A percentile compares a stretch with the other conserved stretches of the same genome.
Evolutionary conservation across 1,140 invertebrate species (phyloP).

Genomic region (Caenorhabditis briggsae): DNA sequence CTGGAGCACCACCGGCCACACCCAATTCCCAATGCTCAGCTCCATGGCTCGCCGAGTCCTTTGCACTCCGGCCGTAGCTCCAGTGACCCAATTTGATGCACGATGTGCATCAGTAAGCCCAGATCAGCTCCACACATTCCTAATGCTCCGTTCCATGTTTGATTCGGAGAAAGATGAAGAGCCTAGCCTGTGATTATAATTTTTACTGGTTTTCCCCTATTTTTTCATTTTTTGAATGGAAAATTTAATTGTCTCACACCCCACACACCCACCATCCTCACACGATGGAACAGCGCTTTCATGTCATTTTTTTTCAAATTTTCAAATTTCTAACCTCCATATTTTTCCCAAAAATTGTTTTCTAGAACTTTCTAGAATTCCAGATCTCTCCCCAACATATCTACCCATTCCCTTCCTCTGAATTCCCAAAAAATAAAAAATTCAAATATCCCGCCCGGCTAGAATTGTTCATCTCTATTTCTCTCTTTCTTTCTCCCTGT

Average conservation of each 20-base stretch:
- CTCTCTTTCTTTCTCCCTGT: too few relatives aligned
- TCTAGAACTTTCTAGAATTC: too few relatives aligned
- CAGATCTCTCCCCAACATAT: too few relatives aligned
- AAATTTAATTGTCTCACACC: neutral
- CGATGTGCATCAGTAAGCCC: conserved; percentile 50
- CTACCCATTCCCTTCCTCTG: too few relatives aligned
- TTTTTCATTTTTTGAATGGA: neutral
- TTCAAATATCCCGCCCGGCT: too few relatives aligned
- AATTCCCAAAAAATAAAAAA: too few relatives aligned
- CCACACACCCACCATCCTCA: neutral
- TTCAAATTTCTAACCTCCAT: too few relatives aligned
- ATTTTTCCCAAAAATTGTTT: too few relatives aligned
- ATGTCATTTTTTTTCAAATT: neutral
- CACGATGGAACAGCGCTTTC: conserved; percentile 25
- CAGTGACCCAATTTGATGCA: conserved; percentile 56
- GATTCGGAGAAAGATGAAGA: conserved; percentile 53
- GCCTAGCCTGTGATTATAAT: neutral
- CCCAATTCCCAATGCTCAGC: conserved; percentile 63
- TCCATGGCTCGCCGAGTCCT: conserved; percentile 59
- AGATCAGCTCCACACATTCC: conserved; percentile 64
- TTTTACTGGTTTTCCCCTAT: neutral
- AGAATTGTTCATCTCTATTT: too few relatives aligned
- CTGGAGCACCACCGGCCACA: conserved; percentile 63
- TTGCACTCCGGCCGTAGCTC: conserved; percentile 62
- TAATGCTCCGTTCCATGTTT: conserved; percentile 63